Conservation (phyloP, 2,888 invertebrate genomes). For the Xestia c-nigrum region DNA sequence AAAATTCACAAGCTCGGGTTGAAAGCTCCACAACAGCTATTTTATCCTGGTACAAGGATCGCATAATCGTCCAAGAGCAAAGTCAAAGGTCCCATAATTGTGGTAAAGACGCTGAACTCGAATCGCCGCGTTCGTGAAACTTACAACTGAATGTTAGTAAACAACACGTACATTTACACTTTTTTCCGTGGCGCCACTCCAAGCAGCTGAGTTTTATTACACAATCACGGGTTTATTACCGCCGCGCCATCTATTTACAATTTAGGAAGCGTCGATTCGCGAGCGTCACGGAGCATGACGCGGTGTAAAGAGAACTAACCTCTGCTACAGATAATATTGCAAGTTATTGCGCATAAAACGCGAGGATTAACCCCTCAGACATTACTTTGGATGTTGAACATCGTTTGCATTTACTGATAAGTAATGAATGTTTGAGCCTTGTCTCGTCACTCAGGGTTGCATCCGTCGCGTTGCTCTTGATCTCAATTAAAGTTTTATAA, state of each 20-base stretch:
- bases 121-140: conserved; percentile 64
- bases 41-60: conserved; percentile 69
- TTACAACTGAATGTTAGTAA: conserved; percentile 82
- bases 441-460: conserved; percentile 18
- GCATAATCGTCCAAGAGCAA: conserved; percentile 59
- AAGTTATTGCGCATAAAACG: conserved; percentile 42
- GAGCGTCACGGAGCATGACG: conserved; percentile 61
- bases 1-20: conserved; percentile 68
- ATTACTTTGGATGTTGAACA: conserved; percentile 17
- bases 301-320: conserved; percentile 48
- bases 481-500: conserved; percentile 31
- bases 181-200: conserved; percentile 78
- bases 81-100: conserved; percentile 76
- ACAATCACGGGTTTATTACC: conserved; percentile 81
- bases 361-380: conserved; percentile 31
- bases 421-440: conserved; percentile 7
- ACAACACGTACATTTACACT: conserved; percentile 79
- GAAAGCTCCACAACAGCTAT: conserved; percentile 63
- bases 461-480: conserved; percentile 12
- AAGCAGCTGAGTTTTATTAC: conserved; percentile 83
- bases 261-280: conserved; percentile 74
- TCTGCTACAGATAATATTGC: conserved; percentile 26
- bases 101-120: conserved; percentile 69
- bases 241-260: conserved; percentile 74
- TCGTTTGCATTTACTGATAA: conserved; percentile 29